Evolutionary conservation across 2,113 vertebrate genomes (phyloP).

Genomic region (Nothoprocta pentlandii): DNA sequence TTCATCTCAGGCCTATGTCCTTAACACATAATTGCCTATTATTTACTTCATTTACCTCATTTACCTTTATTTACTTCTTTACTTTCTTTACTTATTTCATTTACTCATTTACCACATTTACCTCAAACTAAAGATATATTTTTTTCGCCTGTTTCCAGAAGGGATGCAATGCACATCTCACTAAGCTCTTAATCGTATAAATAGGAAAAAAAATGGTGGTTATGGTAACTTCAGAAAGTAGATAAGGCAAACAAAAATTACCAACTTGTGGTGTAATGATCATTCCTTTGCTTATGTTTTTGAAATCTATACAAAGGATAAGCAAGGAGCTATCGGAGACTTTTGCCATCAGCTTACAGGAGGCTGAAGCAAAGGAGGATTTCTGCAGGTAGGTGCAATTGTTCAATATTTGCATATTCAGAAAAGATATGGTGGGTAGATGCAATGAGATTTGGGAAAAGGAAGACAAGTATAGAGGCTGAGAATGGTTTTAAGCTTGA

Average conservation of each 20-base stretch:
- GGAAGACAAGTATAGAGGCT: not conserved
- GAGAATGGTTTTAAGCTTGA: not conserved
- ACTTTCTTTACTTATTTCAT: too few relatives aligned
- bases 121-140: not conserved
- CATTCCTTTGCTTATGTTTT: not conserved
- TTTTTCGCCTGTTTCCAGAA: not conserved
- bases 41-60: not conserved
- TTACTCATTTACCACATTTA: not conserved
- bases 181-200: not conserved
- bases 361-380: not conserved
- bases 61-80: too few relatives aligned
- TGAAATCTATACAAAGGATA: not conserved
- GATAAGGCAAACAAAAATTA: not conserved
- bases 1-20: not conserved
- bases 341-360: not conserved
- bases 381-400: not conserved
- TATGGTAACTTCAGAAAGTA: not conserved
- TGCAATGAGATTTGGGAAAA: not conserved
- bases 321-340: not conserved
- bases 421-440: not conserved
- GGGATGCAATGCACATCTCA: not conserved
- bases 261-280: not conserved
- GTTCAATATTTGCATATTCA: not conserved
- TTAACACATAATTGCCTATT: not conserved
- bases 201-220: not conserved